These are phyloP conservation scores for Matsumurasca onukii DNA, from an alignment of 1,140 invertebrate species.

Conservation along the genomic window DNA sequence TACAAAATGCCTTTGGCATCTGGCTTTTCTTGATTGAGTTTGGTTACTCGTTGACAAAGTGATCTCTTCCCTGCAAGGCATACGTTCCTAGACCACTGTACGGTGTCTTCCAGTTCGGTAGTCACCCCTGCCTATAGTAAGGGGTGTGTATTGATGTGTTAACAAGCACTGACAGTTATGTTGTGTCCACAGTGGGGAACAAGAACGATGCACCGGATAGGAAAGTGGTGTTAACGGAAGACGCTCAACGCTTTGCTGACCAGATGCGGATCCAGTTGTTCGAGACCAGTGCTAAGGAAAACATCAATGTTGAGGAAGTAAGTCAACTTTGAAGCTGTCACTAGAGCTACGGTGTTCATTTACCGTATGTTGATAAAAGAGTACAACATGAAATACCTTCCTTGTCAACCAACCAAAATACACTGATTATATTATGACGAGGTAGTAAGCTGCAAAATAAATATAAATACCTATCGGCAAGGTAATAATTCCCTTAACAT, in stretches of 20 bases:
- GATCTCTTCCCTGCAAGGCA: too few relatives aligned
- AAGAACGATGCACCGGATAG: conserved; percentile 97
- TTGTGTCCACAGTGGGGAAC: conserved; percentile 82
- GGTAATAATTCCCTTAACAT: too few relatives aligned
- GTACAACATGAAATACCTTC: background rate
- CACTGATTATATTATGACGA: background rate
- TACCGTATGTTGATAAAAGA: conserved; percentile 16
- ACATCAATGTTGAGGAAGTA: conserved; percentile 97
- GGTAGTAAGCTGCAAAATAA: background rate
- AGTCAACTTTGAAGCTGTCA: conserved; percentile 46
- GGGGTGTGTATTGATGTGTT: conserved; percentile 10
- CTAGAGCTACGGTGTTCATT: background rate
- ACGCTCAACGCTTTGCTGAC: conserved; percentile 94
- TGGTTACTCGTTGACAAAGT: too few relatives aligned
- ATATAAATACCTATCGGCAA: too few relatives aligned
- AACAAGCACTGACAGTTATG: conserved; percentile 2
- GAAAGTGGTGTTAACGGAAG: conserved; percentile 96
- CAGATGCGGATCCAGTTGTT: conserved; percentile 97
- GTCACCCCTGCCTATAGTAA: too few relatives aligned
- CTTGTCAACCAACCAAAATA: background rate
- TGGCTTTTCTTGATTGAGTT: too few relatives aligned
- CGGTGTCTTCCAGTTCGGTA: too few relatives aligned
- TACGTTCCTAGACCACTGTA: too few relatives aligned
- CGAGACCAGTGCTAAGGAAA: conserved; percentile 99
- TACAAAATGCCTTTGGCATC: too few relatives aligned